Conservation (phyloP, 2,113 vertebrate species). For the Hymenochirus boettgeri region DNA sequence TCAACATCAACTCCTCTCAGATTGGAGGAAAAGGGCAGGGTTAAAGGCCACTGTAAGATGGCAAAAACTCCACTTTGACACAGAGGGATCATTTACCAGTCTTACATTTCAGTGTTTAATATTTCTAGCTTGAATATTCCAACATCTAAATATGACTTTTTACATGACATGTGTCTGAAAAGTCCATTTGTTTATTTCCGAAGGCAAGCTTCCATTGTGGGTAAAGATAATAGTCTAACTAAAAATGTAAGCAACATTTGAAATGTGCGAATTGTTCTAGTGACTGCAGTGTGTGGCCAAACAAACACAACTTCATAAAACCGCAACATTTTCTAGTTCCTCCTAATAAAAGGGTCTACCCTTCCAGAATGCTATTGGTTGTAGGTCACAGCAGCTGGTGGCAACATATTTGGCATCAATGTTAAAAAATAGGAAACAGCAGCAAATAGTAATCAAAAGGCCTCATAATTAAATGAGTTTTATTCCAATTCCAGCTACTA, state of each 20-base stretch:
- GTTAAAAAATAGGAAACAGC: no score
- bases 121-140: slow-evolving; percentile 61
- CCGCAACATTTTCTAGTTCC: no score
- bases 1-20: slow-evolving; percentile 89
- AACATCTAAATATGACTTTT: slow-evolving; percentile 58
- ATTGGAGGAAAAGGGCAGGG: slow-evolving; percentile 83
- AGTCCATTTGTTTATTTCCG: background rate
- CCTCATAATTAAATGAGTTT: no score
- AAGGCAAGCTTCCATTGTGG: background rate
- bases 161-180: background rate
- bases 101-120: slow-evolving; percentile 70
- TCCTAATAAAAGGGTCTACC: no score
- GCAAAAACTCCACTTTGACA: slow-evolving; percentile 79
- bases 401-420: no score
- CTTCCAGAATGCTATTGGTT: no score
- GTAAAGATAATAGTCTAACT: background rate
- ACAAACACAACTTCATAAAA: background rate
- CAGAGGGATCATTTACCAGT: slow-evolving; percentile 79
- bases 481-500: no score
- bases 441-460: no score
- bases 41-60: slow-evolving; percentile 90
- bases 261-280: background rate
- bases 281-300: background rate
- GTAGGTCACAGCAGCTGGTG: no score
- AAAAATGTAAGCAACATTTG: background rate